A percentile compares a stretch with the other conserved stretches of the same genome.
Evolutionary conservation across 1,140 invertebrate genomes (phyloP).

Genomic region (Steinernema feltiae): DNA sequence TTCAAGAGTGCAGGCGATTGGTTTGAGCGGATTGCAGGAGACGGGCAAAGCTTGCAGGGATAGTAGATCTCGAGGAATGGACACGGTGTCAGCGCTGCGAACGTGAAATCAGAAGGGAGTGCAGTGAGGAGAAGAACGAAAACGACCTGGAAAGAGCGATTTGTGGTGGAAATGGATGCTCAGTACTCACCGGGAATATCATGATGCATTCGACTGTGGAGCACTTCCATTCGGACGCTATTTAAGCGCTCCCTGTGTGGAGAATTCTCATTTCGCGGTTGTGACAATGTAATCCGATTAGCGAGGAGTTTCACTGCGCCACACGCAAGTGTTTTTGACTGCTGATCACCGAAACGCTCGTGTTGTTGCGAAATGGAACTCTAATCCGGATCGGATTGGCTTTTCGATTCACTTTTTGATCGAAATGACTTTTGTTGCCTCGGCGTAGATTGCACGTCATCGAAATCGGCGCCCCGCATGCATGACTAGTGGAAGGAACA

Average conservation of each 20-base stretch:
- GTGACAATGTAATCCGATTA: background rate
- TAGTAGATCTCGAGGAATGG: constrained; percentile 1
- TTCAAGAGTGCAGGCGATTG: background rate
- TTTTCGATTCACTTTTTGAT: too few relatives aligned
- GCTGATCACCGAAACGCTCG: too few relatives aligned
- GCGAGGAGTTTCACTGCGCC: too few relatives aligned
- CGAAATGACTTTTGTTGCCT: too few relatives aligned
- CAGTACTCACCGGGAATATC: background rate
- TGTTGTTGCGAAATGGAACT: too few relatives aligned
- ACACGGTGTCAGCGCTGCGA: background rate
- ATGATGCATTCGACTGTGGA: background rate
- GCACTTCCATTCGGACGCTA: background rate
- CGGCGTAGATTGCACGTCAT: too few relatives aligned
- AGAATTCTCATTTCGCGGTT: background rate
- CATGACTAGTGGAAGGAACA: too few relatives aligned
- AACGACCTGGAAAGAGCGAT: background rate
- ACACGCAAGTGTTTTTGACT: too few relatives aligned
- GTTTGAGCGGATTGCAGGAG: background rate
- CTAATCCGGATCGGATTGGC: too few relatives aligned
- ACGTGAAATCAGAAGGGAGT: background rate
- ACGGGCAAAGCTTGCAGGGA: background rate
- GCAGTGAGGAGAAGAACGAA: background rate
- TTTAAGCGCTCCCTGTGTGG: background rate
- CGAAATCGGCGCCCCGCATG: too few relatives aligned
- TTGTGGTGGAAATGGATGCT: background rate